Evolutionary conservation across 2,888 invertebrate genomes (phyloP).

Genomic region (Sesia apiformis): DNA sequence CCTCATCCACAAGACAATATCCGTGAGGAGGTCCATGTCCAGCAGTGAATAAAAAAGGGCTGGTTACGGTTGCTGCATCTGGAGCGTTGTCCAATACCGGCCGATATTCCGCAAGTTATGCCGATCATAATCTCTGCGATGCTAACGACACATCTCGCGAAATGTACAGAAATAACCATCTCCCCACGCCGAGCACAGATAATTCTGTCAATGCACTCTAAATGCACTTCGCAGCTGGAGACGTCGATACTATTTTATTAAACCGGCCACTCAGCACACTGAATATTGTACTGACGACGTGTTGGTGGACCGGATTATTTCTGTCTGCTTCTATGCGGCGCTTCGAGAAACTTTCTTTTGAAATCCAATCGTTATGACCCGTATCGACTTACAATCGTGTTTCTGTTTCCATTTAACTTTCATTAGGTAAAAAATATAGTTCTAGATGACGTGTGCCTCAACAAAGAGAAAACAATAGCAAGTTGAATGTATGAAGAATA

Average conservation of each 20-base stretch:
- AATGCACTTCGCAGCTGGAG: slow-evolving; percentile 64
- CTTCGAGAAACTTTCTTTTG: slow-evolving; percentile 50
- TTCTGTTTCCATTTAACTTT: slow-evolving; percentile 46
- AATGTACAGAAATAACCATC: slow-evolving; percentile 60
- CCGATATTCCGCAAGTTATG: slow-evolving; percentile 34
- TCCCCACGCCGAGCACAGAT: slow-evolving; percentile 47
- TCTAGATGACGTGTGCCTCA: background rate
- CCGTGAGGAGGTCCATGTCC: too few species aligned
- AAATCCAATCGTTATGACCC: slow-evolving; percentile 43
- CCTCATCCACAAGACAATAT: too few species aligned
- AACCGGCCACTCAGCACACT: slow-evolving; percentile 28
- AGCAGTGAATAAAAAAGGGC: too few species aligned
- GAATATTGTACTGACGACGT: slow-evolving; percentile 23
- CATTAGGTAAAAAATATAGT: slow-evolving; percentile 14
- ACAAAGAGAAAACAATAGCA: background rate
- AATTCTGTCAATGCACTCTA: slow-evolving; percentile 60
- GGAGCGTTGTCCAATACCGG: slow-evolving; percentile 20
- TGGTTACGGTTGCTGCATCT: slow-evolving; percentile 7
- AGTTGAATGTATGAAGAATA: background rate
- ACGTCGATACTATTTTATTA: slow-evolving; percentile 44
- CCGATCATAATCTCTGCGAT: slow-evolving; percentile 36
- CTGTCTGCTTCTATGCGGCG: slow-evolving; percentile 32
- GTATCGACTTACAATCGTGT: slow-evolving; percentile 44
- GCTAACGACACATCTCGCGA: slow-evolving; percentile 57
- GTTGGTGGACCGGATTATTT: slow-evolving; percentile 20